Base-by-base conservation (phyloP, 2,888 invertebrate genomes). In the Eueremaeus valkanovi region DNA sequence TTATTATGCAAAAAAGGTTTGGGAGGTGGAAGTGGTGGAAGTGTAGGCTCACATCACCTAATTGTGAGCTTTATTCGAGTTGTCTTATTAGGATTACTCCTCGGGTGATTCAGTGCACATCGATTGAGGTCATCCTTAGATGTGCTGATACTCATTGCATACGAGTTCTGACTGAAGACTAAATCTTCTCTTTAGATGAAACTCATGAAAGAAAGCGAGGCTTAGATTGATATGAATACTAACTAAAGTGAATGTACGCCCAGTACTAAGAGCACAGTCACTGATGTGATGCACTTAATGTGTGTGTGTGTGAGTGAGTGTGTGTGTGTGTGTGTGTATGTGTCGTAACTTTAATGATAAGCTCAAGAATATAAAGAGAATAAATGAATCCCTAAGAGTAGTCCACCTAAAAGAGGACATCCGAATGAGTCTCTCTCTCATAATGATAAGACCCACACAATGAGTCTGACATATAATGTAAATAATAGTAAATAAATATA, bases 41-140 rank as follows among this genome's bases (percentile, higher is more conserved):
- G 66, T 66, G 66, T 66, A 66, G 66, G 66, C 66, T n/a, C n/a
- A n/a, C n/a, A 66, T 66, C 66, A 66, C 66, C 66, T 66, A 66
- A 36, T 33, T 66, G 66, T 66, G n/a, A 13, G 66, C 36, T 36
- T 36, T 66, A 36, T 13, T n/a, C n/a, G 13, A 13, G 3, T 16
- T 61, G 9, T 61, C 18, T 61, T 66, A 66, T 58, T 58, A 66
- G 66, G 33, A 66, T 66, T 66, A 66, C 66, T 66, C 36, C 36
- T 66, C 36, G 27, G 66, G 66, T 66, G 66, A 66, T 66, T 66
- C 66, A 66, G 66, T 66, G 66, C 66, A 66, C 66, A 66, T 36
- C 66, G 31, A 66, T 66, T 66, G 66, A 66, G 66, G 66, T 66
- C 66, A 66, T 66, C n/a, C n/a, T n/a, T 2, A 66, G 66, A 36